phyloP scores from a whole-genome alignment of 2,888 invertebrate genomes.

The Parnassius apollo region DNA sequence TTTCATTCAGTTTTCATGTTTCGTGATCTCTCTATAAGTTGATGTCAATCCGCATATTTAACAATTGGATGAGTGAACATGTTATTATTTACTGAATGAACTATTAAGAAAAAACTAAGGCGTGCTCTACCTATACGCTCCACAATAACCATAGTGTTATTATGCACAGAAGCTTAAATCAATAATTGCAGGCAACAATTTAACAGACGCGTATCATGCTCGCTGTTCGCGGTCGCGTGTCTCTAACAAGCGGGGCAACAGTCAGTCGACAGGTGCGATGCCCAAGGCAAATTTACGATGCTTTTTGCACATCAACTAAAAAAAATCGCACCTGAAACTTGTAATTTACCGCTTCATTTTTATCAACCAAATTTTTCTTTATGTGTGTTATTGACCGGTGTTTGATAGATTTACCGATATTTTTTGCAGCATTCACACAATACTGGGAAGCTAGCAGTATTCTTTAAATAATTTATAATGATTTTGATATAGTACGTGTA shows the following conservation, averaged over 20 bases:
- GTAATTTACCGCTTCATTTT: conserved; percentile 20
- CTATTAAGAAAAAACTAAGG: too few species aligned
- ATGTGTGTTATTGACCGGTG: conserved; percentile 24
- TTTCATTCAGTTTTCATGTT: too few species aligned
- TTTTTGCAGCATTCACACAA: conserved; percentile 7
- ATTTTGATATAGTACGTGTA: too few species aligned
- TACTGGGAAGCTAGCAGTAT: conserved; percentile 7
- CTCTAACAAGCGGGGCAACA: conserved; percentile 19
- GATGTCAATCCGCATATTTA: too few species aligned
- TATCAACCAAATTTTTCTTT: conserved; percentile 14
- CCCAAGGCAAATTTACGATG: conserved; percentile 30
- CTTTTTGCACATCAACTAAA: conserved; percentile 14
- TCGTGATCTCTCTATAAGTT: too few species aligned
- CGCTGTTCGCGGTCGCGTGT: conserved; percentile 14
- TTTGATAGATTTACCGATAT: not conserved
- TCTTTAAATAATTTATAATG: not conserved
- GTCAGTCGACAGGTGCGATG: conserved; percentile 35
- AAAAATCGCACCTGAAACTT: conserved; percentile 9
- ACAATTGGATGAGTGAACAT: too few species aligned
- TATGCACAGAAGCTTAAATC: conserved; percentile 20
- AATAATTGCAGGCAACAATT: conserved; percentile 3
- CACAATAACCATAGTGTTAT: not conserved
- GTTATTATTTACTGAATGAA: too few species aligned
- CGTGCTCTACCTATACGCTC: too few species aligned
- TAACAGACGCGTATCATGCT: not conserved